Evolutionary conservation across 2,888 invertebrate genomes (phyloP).

Genomic region (Sclerodermus sp.): DNA sequence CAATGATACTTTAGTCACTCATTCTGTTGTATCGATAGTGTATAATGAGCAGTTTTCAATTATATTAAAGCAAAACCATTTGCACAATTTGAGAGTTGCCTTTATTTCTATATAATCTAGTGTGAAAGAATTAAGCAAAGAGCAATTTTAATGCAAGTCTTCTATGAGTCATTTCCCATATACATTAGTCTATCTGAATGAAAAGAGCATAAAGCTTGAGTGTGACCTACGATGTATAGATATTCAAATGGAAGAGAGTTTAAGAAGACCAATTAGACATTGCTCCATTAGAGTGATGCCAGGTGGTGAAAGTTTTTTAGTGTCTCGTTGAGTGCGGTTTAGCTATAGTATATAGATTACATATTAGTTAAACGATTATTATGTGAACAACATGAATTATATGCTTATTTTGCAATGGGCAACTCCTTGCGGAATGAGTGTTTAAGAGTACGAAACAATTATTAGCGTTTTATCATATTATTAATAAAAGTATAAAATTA

Average conservation of each 20-base stretch:
- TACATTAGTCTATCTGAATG: no score
- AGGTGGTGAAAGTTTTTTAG: conserved; percentile 2
- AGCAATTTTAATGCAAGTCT: neutral
- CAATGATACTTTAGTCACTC: no score
- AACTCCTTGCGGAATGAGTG: conserved; percentile 17
- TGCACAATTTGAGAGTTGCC: no score
- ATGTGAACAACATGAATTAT: conserved; percentile 29
- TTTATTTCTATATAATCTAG: conserved; percentile 8
- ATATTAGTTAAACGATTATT: conserved; percentile 30
- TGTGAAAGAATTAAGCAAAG: neutral
- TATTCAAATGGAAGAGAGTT: neutral
- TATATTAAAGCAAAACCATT: no score
- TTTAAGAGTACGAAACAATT: conserved; percentile 29
- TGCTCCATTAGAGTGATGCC: neutral
- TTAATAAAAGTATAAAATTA: conserved; percentile 28
- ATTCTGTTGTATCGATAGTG: no score
- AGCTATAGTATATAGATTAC: conserved; percentile 17
- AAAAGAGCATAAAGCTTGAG: no score
- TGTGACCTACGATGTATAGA: no score
- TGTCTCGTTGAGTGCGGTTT: conserved; percentile 9
- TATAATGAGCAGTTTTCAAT: no score
- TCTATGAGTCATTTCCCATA: no score
- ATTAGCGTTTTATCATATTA: conserved; percentile 34
- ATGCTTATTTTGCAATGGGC: conserved; percentile 18
- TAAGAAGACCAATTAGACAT: conserved; percentile 8